phyloP scores from a whole-genome alignment of 2,113 vertebrate species.

The Nematolebias whitei region DNA sequence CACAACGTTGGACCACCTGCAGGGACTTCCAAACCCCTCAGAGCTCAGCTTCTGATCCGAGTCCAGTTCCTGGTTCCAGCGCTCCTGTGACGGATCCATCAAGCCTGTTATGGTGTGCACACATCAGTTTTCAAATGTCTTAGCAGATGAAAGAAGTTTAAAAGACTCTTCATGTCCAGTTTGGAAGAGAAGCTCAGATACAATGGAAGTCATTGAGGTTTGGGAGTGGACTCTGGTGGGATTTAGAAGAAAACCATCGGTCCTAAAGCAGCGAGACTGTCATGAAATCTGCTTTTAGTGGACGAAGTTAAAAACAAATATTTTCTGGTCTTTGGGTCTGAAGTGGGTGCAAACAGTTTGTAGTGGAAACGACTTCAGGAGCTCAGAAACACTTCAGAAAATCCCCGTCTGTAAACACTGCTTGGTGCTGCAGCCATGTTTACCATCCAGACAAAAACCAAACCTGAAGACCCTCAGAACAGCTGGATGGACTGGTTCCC shows the following conservation, averaged over 20 bases:
- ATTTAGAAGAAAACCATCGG: no score
- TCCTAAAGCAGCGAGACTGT: no score
- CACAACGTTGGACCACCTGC: constrained; percentile 62
- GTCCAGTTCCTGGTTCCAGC: constrained; percentile 22
- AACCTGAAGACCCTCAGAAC: no score
- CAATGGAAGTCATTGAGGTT: no score
- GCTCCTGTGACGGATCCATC: constrained; percentile 32
- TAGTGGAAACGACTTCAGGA: background rate
- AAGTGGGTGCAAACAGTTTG: background rate
- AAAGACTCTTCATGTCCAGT: no score
- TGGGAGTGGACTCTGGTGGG: no score
- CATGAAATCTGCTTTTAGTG: background rate
- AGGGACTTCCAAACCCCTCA: constrained; percentile 31
- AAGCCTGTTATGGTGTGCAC: constrained; percentile 14
- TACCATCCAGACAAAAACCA: background rate
- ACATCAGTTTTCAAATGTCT: no score
- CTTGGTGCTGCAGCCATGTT: background rate
- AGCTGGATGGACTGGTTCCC: no score
- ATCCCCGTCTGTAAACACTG: background rate
- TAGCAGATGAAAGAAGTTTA: no score
- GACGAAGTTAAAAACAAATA: constrained; percentile 16
- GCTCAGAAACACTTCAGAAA: constrained; percentile 3
- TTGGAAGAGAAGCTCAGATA: no score
- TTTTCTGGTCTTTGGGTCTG: constrained; percentile 7
- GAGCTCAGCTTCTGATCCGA: constrained; percentile 40